Conservation (phyloP, 1,140 invertebrate genomes). For the Littorina saxatilis region DNA sequence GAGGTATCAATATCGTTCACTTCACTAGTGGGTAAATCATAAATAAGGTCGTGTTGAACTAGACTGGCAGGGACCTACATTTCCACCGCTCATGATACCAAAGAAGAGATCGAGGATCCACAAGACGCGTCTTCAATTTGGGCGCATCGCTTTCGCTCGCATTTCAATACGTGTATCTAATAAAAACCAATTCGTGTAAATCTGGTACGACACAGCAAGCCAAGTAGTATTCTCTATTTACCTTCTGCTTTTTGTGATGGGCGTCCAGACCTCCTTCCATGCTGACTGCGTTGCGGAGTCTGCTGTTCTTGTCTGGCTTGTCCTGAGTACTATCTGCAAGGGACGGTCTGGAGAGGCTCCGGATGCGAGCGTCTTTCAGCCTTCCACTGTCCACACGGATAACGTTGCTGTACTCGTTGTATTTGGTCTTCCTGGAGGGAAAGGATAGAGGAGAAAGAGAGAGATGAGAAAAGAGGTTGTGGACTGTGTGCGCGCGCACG, state of each 20-base stretch:
- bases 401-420: conserved; percentile 36
- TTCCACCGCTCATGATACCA: no score
- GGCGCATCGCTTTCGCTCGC: no score
- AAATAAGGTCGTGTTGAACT: no score
- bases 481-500: no score
- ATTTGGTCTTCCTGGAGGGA: neutral
- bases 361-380: conserved; percentile 5
- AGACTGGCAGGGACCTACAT: no score
- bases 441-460: neutral
- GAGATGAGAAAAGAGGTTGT: neutral
- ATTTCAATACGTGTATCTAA: neutral
- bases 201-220: no score
- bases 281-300: conserved; percentile 27
- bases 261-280: conserved; percentile 19
- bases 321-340: neutral
- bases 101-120: no score
- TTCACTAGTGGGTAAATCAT: no score
- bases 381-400: conserved; percentile 17
- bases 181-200: neutral
- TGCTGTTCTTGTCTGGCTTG: neutral
- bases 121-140: no score
- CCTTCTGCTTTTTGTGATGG: neutral
- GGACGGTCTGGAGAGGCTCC: neutral
- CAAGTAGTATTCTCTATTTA: no score
- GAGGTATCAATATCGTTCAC: no score